Evolutionary conservation across 2,888 invertebrate species (phyloP).

Genomic region (Lasioglossum vierecki): DNA sequence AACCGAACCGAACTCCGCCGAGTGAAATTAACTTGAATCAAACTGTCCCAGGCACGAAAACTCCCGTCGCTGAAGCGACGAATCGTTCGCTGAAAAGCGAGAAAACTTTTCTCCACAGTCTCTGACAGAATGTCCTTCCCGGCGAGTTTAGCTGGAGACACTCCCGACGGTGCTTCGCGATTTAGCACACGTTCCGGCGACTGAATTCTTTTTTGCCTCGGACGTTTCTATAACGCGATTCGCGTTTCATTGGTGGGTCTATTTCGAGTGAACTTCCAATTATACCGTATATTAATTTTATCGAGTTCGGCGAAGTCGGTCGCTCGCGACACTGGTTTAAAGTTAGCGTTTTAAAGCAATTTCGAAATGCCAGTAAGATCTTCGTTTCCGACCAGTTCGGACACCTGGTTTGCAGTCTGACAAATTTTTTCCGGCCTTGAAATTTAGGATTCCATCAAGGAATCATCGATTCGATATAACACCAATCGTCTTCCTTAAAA

Average conservation of each 20-base stretch:
- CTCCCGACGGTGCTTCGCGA: background rate
- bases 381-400: too few relatives aligned
- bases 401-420: too few relatives aligned
- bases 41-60: background rate
- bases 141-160: background rate
- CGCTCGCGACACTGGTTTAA: background rate
- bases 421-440: too few relatives aligned
- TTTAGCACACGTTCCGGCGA: background rate
- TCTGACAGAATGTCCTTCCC: background rate
- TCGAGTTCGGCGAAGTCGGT: background rate
- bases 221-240: background rate
- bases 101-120: background rate
- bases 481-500: background rate
- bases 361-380: too few relatives aligned
- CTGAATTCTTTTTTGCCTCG: background rate
- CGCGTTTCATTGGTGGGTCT: background rate
- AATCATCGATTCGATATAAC: too few relatives aligned
- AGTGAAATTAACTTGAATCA: background rate
- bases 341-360: background rate
- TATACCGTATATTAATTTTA: background rate
- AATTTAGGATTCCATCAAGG: too few relatives aligned
- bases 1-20: background rate
- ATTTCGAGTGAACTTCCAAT: background rate
- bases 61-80: background rate
- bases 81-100: slow-evolving; percentile 1